phyloP scores from a whole-genome alignment of 2,888 invertebrate species.

The Sinodicranocentrus sp. region DNA sequence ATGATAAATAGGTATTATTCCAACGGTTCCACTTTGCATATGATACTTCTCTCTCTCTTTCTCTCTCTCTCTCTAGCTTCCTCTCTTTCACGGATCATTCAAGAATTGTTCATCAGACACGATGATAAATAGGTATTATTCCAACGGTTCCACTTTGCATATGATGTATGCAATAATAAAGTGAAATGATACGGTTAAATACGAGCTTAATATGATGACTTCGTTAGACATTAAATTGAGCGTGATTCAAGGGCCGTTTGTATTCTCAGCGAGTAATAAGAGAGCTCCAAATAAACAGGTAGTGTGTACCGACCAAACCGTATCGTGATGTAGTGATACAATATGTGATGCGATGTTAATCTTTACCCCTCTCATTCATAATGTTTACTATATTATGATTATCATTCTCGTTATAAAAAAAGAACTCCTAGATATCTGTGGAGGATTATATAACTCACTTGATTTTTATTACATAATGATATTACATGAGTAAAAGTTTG shows the following conservation, averaged over 20 bases:
- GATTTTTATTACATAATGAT: constrained; percentile 16
- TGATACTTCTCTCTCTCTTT: not conserved
- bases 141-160: not conserved
- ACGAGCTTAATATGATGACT: constrained; percentile 5
- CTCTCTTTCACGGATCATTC: not conserved
- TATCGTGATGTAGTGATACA: not conserved
- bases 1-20: not conserved
- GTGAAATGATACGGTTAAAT: constrained; percentile 16
- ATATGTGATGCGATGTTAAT: constrained; percentile 31
- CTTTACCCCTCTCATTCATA: constrained; percentile 10
- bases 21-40: not conserved
- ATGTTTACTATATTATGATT: not conserved
- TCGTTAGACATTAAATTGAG: constrained; percentile 1
- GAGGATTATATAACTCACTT: constrained; percentile 11
- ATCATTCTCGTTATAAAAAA: not conserved
- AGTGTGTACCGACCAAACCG: not conserved
- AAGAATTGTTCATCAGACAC: not conserved
- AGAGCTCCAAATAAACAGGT: not conserved
- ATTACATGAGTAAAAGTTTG: constrained; percentile 1
- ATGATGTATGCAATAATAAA: constrained; percentile 11
- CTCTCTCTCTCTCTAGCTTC: not conserved
- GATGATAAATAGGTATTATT: not conserved
- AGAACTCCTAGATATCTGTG: not conserved
- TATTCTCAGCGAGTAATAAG: not conserved
- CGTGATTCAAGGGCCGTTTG: constrained; percentile 9